Conservation (phyloP, 2,888 invertebrate genomes). For the Cerastis leucographa region DNA sequence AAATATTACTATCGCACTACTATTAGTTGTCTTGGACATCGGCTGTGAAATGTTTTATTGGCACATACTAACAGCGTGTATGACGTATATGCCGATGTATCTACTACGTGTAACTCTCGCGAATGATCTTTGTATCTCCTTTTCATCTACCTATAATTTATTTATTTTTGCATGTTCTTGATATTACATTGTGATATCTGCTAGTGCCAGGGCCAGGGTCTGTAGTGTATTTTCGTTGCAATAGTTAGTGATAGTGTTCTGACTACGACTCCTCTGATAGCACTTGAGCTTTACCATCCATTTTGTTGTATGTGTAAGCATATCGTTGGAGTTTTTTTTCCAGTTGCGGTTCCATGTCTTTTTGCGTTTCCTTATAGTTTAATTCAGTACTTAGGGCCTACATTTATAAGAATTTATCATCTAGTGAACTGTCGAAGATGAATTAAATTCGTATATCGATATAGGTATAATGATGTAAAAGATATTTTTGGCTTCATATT, state of each 20-base stretch:
- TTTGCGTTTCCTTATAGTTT: constrained; percentile 78
- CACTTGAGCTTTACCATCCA: constrained; percentile 71
- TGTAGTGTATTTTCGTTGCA: constrained; percentile 70
- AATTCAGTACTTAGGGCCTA: constrained; percentile 87
- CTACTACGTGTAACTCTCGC: constrained; percentile 57
- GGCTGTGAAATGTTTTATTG: constrained; percentile 75
- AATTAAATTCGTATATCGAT: constrained; percentile 79
- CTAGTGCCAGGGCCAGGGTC: constrained; percentile 71
- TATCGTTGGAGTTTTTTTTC: constrained; percentile 76
- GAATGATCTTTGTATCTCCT: constrained; percentile 64
- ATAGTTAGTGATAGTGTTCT: constrained; percentile 65
- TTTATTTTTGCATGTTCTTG: constrained; percentile 67
- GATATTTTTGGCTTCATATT: constrained; percentile 86
- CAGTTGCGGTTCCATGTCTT: constrained; percentile 72
- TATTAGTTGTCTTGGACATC: constrained; percentile 65
- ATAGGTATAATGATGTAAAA: constrained; percentile 81
- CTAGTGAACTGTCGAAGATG: constrained; percentile 76
- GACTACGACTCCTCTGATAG: constrained; percentile 63
- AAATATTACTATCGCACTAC: constrained; percentile 47
- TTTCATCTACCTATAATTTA: constrained; percentile 58
- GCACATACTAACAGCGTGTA: constrained; percentile 58
- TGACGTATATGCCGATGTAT: constrained; percentile 62
- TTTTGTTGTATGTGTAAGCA: constrained; percentile 77
- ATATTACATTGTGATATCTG: constrained; percentile 77
- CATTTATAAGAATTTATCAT: constrained; percentile 77